phyloP scores from a whole-genome alignment of 2,113 vertebrate species.

The Rallus limicola region DNA sequence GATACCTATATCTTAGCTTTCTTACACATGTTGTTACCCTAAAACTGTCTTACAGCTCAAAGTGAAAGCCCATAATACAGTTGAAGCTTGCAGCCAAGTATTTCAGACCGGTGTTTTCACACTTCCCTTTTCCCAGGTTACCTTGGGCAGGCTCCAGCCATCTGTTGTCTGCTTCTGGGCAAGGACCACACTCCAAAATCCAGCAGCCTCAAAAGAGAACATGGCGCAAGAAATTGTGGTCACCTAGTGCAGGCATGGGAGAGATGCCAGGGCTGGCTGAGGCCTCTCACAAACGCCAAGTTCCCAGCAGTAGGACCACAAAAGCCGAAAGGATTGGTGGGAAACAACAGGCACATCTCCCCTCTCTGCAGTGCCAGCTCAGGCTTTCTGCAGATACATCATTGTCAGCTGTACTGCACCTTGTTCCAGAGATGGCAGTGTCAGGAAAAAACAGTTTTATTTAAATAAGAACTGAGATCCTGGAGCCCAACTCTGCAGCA shows the following conservation, averaged over 20 bases:
- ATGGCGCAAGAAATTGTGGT: neutral
- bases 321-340: neutral
- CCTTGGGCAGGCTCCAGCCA: slow-evolving; percentile 41
- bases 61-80: neutral
- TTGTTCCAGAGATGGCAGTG: neutral
- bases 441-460: slow-evolving; percentile 12
- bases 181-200: neutral
- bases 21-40: neutral
- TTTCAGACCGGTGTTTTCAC: neutral
- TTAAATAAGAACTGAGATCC: slow-evolving; percentile 53
- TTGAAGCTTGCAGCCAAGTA: neutral
- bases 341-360: neutral
- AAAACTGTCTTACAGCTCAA: neutral
- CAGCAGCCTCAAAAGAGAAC: neutral
- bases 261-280: neutral
- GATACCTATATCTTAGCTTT: neutral
- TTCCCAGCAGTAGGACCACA: neutral
- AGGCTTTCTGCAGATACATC: neutral
- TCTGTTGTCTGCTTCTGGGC: slow-evolving; percentile 42
- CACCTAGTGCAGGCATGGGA: neutral
- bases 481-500: neutral
- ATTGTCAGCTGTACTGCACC: neutral
- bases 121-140: slow-evolving; percentile 40
- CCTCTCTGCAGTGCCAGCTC: neutral
- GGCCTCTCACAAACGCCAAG: neutral